Percentiles rank a stretch among this genome's conserved stretches.
Conservation (phyloP, 2,888 invertebrate species). For the Macrostomum cliftonense region DNA sequence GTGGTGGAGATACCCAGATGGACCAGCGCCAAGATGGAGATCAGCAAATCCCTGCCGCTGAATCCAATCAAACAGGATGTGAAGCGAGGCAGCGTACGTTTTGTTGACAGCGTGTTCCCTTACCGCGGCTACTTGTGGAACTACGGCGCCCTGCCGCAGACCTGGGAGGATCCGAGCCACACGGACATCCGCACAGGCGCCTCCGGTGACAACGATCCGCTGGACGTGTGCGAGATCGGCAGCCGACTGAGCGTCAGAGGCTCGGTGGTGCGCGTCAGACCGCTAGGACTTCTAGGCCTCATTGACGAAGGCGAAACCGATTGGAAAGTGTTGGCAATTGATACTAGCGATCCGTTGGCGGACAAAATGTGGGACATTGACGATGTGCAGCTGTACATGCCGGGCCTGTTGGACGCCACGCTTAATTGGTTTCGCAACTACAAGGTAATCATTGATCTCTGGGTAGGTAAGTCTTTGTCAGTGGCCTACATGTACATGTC, state of each 20-base stretch:
- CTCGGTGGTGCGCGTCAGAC: conserved; percentile 64
- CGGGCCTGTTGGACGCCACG: conserved; percentile 83
- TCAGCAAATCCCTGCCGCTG: conserved; percentile 56
- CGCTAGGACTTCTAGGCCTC: conserved; percentile 76
- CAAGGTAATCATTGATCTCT: conserved; percentile 43
- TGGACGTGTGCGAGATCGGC: conserved; percentile 94
- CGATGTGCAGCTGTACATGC: conserved; percentile 75
- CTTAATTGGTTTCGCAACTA: conserved; percentile 97
- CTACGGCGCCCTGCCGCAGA: conserved; percentile 93
- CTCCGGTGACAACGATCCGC: conserved; percentile 93
- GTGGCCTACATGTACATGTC: too few relatives aligned
- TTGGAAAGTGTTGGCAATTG: conserved; percentile 89
- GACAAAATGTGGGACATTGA: conserved; percentile 58
- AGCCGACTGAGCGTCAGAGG: conserved; percentile 49
- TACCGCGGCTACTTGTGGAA: conserved; percentile 99
- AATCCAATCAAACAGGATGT: conserved; percentile 97
- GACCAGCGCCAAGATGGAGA: conserved; percentile 98
- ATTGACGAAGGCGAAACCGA: conserved; percentile 96
- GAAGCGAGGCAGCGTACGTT: conserved; percentile 83
- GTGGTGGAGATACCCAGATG: conserved; percentile 95
- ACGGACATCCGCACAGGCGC: conserved; percentile 69
- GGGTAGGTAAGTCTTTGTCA: too few relatives aligned
- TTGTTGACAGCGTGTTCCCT: conserved; percentile 89
- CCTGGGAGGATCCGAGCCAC: conserved; percentile 92
- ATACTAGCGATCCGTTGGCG: conserved; percentile 73